Conservation (phyloP, 2,797 vertebrate species). For the Molossus alvarezi region DNA sequence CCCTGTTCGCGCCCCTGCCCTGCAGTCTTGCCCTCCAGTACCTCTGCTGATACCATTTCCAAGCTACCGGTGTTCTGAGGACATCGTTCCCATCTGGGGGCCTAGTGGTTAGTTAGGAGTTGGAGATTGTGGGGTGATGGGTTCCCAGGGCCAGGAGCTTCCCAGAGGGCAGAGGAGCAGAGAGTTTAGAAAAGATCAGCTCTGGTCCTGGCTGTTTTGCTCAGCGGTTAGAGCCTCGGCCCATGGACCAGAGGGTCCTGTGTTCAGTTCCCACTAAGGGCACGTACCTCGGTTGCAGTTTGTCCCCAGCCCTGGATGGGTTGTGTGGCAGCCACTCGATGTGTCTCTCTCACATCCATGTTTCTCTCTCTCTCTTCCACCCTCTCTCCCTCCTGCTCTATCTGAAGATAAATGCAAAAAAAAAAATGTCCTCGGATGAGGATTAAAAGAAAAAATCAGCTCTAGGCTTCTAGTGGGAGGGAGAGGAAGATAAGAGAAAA, state of each 20-base stretch:
- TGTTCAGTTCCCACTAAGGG: no score
- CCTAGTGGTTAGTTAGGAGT: background rate
- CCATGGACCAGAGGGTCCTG: no score
- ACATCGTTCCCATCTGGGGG: background rate
- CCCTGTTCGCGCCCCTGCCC: background rate
- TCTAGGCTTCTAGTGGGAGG: background rate
- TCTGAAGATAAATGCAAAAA: no score
- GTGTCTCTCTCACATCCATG: no score
- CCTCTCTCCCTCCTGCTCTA: no score
- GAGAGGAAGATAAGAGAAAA: background rate
- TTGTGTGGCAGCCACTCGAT: no score
- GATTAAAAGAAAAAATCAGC: background rate
- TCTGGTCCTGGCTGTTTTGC: background rate
- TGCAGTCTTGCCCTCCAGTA: background rate
- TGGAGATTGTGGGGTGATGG: background rate
- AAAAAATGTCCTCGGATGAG: no score
- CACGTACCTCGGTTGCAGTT: no score
- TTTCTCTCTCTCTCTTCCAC: no score
- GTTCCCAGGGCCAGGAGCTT: conserved; percentile 22
- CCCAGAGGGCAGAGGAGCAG: background rate
- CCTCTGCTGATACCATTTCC: background rate
- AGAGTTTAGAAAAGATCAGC: background rate
- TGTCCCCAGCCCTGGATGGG: no score
- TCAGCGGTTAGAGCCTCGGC: no score
- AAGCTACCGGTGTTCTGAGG: background rate